phyloP scores from a whole-genome alignment of 2,797 vertebrate genomes.

The Pseudopleuronectes americanus region DNA sequence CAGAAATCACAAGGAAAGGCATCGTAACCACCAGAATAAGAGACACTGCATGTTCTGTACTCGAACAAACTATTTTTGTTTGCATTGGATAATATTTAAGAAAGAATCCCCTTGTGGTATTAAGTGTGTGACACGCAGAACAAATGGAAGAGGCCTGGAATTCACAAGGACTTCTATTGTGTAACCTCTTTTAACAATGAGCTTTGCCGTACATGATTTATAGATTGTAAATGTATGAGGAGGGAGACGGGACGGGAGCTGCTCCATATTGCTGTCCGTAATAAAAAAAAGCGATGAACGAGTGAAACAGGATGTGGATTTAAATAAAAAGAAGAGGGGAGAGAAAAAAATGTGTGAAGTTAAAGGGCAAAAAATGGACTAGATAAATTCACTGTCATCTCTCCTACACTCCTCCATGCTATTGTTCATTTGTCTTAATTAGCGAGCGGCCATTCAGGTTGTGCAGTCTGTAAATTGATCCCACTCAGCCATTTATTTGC shows the following conservation, averaged over 20 bases:
- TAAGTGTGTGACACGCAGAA: conserved; percentile 62
- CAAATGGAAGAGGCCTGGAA: conserved; percentile 65
- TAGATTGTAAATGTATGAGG: conserved; percentile 69
- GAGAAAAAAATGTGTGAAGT: conserved; percentile 15
- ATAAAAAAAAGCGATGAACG: conserved; percentile 20
- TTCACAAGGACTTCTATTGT: conserved; percentile 68
- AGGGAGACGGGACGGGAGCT: conserved; percentile 43
- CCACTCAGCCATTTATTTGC: conserved; percentile 33
- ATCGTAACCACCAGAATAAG: conserved; percentile 32
- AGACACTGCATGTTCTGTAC: conserved; percentile 26
- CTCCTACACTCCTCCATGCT: conserved; percentile 49
- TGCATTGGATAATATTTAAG: conserved; percentile 44
- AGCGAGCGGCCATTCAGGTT: conserved; percentile 57
- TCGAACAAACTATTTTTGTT: conserved; percentile 56
- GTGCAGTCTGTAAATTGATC: conserved; percentile 56
- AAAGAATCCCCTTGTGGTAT: conserved; percentile 57
- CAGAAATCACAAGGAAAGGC: conserved; percentile 41
- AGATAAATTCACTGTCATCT: conserved; percentile 60
- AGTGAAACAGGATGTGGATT: conserved; percentile 54
- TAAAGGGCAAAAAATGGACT: conserved; percentile 69
- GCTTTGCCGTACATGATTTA: conserved; percentile 73
- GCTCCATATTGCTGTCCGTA: conserved; percentile 53
- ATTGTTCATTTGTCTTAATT: conserved; percentile 79
- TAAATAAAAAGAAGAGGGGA: conserved; percentile 31
- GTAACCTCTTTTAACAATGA: conserved; percentile 69